Conservation (phyloP, 30 jellyfish, hydroid and myxozoan species). For the Haliclystus octoradiatus region DNA sequence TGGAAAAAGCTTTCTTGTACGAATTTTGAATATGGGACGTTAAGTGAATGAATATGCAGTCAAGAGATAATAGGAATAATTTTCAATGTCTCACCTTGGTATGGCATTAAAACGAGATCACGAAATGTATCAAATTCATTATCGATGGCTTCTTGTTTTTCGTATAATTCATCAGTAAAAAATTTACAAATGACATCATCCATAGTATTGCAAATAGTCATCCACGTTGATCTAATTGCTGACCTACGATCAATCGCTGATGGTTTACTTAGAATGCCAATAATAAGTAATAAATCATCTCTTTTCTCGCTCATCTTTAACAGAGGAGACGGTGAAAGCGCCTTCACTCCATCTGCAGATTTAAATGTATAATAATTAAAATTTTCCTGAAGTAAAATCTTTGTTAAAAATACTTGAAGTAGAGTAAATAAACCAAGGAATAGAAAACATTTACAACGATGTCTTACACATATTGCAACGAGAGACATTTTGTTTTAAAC, state of each 20-base stretch:
- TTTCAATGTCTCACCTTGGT: conserved; percentile 38
- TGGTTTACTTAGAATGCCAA: conserved; percentile 53
- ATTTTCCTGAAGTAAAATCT: too few relatives aligned
- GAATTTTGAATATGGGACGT: too few relatives aligned
- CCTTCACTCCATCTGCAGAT: conserved; percentile 29
- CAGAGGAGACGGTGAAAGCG: conserved; percentile 13
- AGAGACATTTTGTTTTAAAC: too few relatives aligned
- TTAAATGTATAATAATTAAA: too few relatives aligned
- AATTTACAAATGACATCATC: conserved; percentile 38
- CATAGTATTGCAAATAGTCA: conserved; percentile 29
- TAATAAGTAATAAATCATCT: conserved; percentile 12
- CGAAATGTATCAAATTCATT: conserved; percentile 18
- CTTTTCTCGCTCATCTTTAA: conserved; percentile 12
- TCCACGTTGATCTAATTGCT: conserved; percentile 74
- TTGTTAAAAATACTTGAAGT: too few relatives aligned
- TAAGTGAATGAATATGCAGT: not conserved
- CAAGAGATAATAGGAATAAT: not conserved
- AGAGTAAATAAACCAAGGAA: too few relatives aligned
- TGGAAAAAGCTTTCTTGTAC: too few relatives aligned
- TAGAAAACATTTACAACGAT: too few relatives aligned
- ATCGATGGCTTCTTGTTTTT: conserved; percentile 3
- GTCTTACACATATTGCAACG: too few relatives aligned
- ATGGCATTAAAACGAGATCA: conserved; percentile 75
- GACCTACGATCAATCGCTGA: conserved; percentile 29
- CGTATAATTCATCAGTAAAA: conserved; percentile 53